Evolutionary conservation across 2,113 vertebrate species (phyloP), one percentile per base, ranked within the genome.

Genomic region (Brachypteracias leptosomus): DNA sequence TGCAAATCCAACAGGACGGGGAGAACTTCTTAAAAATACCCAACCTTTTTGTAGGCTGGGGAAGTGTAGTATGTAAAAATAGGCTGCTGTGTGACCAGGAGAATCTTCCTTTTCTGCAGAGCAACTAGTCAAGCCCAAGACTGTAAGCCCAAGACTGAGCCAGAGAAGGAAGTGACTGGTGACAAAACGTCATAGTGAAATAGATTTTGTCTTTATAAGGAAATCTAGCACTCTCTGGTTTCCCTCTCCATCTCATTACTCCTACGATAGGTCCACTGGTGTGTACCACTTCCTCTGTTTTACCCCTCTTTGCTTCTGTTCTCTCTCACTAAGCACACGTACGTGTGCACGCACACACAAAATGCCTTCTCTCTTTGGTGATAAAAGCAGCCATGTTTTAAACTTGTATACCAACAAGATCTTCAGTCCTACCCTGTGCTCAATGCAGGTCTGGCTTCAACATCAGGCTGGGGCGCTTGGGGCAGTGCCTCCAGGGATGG

Each of bases 181-280:
- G 92, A 93, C 95, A 97, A 97, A 97, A 97, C 65, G 61, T 83
- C 95, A 92, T 57, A 93, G 95, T 97, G 97, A 97, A 96, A 98
- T 93, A 97, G 83, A 89, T 98, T 97, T 98, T 99, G 98, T 98
- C 99, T 99, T 99, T 99, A 99, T 99, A 99, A 98, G 99, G 99
- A 96, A 97, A 99, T 97, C n/a, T n/a, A n/a, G n/a, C n/a, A n/a
- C 25, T 62, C 76, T 84, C 74, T 72, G 78, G 31, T n/a, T 87
- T 92, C 78, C 75, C n/a, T 90, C 79, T 81, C 92, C 80, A 97
- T 73, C 93, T 97, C 86, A 58, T 76, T 51, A 68, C 90, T 96
- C 84, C 93, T 85, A 82, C 79, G 82, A 85, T 74, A 95, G 96
- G 93, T 92, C 91, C 83, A 91, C 65, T 57, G 79, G 73, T 22